Evolutionary conservation across 2,113 vertebrate species (phyloP), one percentile per base, ranked within the genome.

Genomic region (Stegastes partitus): DNA sequence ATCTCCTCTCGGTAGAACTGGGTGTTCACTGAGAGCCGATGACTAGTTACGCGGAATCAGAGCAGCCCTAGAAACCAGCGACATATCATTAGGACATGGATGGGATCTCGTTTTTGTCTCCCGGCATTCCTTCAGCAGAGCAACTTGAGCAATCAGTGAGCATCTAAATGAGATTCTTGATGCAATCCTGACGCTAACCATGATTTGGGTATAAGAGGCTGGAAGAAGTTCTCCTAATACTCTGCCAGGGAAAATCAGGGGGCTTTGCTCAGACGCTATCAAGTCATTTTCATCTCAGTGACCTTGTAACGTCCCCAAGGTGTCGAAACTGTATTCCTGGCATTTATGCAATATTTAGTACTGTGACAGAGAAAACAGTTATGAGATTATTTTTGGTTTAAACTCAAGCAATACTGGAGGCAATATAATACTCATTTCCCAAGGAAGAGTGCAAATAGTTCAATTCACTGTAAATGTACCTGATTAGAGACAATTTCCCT

Each of bases 131-230:
- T 57, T 58, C 28, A n/a, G 54, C 0, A 22, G 45, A 85, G 77
- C 68, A 78, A 84, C 78, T 77, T 31, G 45, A 82, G 84, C 68
- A 85, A 89, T 91, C 71, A 86, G 61, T 0, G 5, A 25, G 14
- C 16, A 28, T 74, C 81, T 70, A 56, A 69, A 86, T 71, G 71
- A 81, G 68, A 67, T 26, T 51, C 23, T 75, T 37, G n/a, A 39
- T 56, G 61, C 37, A 25, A 71, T 64, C 45, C 53, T 7, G 49
- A 51, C 3, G 1, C 15, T 1, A n/a, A 37, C 39, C 61, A 37
- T 62, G 34, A n/a, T 56, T 45, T 23, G 26, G 9, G 67, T 14
- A 1, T n/a, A 11, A 77, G 26, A 77, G 56, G 64, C 63, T 50
- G 21, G 39, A 44, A 65, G 37, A 37, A 22, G 6, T 28, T 57